phyloP scores from a whole-genome alignment of 2,797 vertebrate species.

The Sebastes hopkinsi region DNA sequence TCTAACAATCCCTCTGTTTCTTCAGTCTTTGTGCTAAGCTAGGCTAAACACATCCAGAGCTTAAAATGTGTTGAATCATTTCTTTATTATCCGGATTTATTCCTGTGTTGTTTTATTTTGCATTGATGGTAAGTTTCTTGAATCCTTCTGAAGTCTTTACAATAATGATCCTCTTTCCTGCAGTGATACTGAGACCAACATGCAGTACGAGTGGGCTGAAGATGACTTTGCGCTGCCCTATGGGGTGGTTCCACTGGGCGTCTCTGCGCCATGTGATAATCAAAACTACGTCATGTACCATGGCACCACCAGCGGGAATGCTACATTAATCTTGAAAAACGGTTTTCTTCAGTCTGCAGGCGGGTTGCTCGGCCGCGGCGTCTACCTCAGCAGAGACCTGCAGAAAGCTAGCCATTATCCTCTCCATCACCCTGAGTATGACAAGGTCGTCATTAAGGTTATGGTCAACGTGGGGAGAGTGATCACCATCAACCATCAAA shows the following conservation, averaged over 20 bases:
- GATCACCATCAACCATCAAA: constrained; percentile 36
- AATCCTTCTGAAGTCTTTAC: not conserved
- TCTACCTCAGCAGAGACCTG: constrained; percentile 80
- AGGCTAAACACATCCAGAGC: not conserved
- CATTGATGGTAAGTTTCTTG: not conserved
- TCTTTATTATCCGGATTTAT: not conserved
- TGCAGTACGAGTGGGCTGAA: constrained; percentile 39
- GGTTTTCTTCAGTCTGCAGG: constrained; percentile 50
- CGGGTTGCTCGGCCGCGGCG: constrained; percentile 70
- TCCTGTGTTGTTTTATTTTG: not conserved
- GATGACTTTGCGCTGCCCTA: not conserved
- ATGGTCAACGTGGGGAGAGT: constrained; percentile 67
- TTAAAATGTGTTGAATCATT: not conserved
- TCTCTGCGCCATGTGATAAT: fast-evolving
- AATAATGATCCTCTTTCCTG: not conserved
- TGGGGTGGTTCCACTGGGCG: not conserved
- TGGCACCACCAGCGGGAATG: constrained; percentile 37
- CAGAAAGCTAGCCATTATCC: constrained; percentile 73
- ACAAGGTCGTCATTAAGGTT: constrained; percentile 66
- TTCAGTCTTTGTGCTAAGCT: no score
- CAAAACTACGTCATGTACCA: constrained; percentile 72
- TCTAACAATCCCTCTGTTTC: no score
- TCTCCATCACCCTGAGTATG: fast-evolving
- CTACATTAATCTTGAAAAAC: fast-evolving
- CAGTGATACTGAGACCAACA: not conserved